Percentiles rank a stretch among this genome's conserved stretches.
These are phyloP conservation scores for Tetramorium parvispinum DNA, from an alignment of 1,140 invertebrate species.

Conservation along the genomic window DNA sequence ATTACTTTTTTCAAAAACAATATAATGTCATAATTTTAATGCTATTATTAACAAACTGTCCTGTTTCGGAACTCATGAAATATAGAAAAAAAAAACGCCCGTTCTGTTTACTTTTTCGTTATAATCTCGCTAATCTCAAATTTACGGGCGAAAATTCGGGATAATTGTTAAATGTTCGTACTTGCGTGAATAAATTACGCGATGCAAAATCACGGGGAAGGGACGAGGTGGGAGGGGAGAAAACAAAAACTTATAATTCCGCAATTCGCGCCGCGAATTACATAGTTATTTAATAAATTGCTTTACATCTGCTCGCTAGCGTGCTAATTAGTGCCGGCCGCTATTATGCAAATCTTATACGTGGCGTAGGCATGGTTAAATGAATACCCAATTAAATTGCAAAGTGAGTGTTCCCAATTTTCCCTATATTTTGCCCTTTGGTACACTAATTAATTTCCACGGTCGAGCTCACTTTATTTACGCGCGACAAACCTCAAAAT, in stretches of 20 bases:
- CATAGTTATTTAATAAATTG: constrained; percentile 63
- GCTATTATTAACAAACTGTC: not conserved
- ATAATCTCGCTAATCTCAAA: constrained; percentile 35
- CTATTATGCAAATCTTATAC: constrained; percentile 56
- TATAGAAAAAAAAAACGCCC: not conserved
- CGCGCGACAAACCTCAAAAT: constrained; percentile 77
- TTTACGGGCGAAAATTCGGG: constrained; percentile 27
- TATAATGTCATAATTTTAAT: not conserved
- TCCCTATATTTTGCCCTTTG: constrained; percentile 71
- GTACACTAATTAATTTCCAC: constrained; percentile 78
- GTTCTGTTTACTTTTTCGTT: not conserved
- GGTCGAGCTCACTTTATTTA: constrained; percentile 76
- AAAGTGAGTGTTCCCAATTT: constrained; percentile 67
- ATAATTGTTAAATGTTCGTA: constrained; percentile 59
- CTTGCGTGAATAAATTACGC: constrained; percentile 56
- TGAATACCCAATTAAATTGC: constrained; percentile 74
- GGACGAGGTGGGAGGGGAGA: not conserved
- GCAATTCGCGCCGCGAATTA: constrained; percentile 50
- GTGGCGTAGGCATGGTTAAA: constrained; percentile 67
- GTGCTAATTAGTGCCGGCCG: constrained; percentile 55
- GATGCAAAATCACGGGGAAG: not conserved
- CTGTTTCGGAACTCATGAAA: not conserved
- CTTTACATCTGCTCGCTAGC: constrained; percentile 53
- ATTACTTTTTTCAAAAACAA: not conserved
- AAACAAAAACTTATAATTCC: constrained; percentile 57